These are phyloP conservation scores for Julus scandinavius DNA, from an alignment of 2,888 invertebrate species.

Conservation along the genomic window DNA sequence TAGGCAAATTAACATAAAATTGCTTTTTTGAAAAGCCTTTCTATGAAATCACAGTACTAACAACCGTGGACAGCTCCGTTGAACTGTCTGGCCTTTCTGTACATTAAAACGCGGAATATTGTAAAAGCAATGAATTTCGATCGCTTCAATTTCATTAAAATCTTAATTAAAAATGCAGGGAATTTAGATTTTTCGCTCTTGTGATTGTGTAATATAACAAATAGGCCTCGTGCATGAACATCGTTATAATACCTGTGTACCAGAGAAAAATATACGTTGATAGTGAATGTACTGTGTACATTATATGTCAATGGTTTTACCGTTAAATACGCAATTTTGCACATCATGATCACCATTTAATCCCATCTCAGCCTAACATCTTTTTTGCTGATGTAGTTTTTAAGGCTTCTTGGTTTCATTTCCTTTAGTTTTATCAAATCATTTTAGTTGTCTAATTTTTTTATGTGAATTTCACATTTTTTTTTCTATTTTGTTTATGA, in stretches of 20 bases:
- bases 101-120: background rate
- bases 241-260: conserved; percentile 48
- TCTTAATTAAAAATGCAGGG: conserved; percentile 49
- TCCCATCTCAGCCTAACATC: conserved; percentile 38
- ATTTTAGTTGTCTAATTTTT: background rate
- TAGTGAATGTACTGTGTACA: conserved; percentile 51
- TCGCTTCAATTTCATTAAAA: background rate
- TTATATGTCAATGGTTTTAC: conserved; percentile 49
- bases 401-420: background rate
- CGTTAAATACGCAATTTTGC: conserved; percentile 45
- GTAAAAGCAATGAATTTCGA: background rate
- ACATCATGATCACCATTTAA: conserved; percentile 41
- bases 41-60: conserved; percentile 19
- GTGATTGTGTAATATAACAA: conserved; percentile 35
- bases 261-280: conserved; percentile 41
- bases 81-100: conserved; percentile 47
- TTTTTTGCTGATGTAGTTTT: background rate
- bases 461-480: background rate
- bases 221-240: conserved; percentile 50
- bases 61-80: conserved; percentile 20
- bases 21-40: background rate
- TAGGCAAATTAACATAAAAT: background rate
- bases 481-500: background rate
- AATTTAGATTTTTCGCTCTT: conserved; percentile 32
- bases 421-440: background rate